Evolutionary conservation across 2,113 vertebrate genomes (phyloP).

Genomic region (Larimichthys polyactis): DNA sequence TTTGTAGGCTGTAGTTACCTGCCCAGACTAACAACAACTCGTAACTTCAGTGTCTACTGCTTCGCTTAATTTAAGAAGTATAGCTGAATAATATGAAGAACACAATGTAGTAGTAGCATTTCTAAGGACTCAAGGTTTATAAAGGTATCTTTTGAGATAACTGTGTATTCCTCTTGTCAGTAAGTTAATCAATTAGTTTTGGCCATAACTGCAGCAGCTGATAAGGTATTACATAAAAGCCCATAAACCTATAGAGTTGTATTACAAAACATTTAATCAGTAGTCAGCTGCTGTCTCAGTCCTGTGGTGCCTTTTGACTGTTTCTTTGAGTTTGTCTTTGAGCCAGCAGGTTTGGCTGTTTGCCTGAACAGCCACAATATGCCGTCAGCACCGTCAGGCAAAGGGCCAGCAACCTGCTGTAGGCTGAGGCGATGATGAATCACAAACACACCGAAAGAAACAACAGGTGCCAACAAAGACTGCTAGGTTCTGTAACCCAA

Average conservation of each 20-base stretch:
- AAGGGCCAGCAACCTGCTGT: conserved; percentile 28
- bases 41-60: background rate
- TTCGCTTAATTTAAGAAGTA: background rate
- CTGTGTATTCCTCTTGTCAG: background rate
- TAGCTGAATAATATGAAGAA: too few species aligned
- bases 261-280: background rate
- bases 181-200: background rate
- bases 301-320: conserved; percentile 5
- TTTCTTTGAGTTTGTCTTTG: conserved; percentile 37
- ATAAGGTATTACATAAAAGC: background rate
- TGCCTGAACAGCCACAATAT: conserved; percentile 18
- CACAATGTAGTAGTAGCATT: background rate
- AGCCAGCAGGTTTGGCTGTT: conserved; percentile 8
- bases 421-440: conserved; percentile 12
- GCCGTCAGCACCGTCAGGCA: background rate
- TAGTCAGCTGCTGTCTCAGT: conserved; percentile 17
- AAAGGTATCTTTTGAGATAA: background rate
- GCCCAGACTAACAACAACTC: background rate
- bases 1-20: background rate
- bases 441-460: conserved; percentile 16
- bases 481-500: background rate
- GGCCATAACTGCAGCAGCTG: background rate
- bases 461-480: background rate
- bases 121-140: background rate
- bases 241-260: background rate